Conservation (phyloP, 2,888 invertebrate genomes). For the Teinopalpus imperialis region DNA sequence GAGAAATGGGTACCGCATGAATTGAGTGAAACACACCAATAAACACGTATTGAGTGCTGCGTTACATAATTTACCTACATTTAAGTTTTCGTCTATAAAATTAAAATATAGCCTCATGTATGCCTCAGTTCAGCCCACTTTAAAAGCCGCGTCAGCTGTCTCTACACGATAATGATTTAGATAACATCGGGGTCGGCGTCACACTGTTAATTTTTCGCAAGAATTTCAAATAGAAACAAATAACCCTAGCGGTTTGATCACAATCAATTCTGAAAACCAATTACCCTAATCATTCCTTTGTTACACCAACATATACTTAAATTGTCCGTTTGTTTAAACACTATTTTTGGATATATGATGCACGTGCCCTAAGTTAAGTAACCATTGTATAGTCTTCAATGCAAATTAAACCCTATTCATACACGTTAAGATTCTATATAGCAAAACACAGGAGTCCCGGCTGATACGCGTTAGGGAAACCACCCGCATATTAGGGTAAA, state of each 20-base stretch:
- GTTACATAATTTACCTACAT: too few species aligned
- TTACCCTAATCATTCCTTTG: constrained; percentile 28
- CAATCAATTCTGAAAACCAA: constrained; percentile 43
- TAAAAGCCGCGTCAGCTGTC: background rate
- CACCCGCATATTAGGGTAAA: constrained; percentile 18
- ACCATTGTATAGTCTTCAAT: background rate
- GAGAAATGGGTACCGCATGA: too few species aligned
- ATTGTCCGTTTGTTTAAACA: constrained; percentile 15
- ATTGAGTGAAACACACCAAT: too few species aligned
- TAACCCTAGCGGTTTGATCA: constrained; percentile 3
- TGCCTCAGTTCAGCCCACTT: too few species aligned
- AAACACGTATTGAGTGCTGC: too few species aligned
- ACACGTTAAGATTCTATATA: background rate
- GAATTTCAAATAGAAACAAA: constrained; percentile 22
- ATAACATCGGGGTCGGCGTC: constrained; percentile 1
- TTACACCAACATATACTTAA: constrained; percentile 22
- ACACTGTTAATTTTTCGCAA: constrained; percentile 13
- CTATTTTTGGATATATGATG: constrained; percentile 12
- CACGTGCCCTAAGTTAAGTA: constrained; percentile 15
- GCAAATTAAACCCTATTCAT: constrained; percentile 6
- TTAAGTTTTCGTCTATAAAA: too few species aligned
- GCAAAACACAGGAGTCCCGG: background rate
- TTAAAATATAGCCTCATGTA: too few species aligned
- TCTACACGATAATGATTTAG: background rate
- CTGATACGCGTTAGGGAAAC: background rate